phyloP scores from a whole-genome alignment of 2,797 vertebrate species.

The Acipenser transmontanus region DNA sequence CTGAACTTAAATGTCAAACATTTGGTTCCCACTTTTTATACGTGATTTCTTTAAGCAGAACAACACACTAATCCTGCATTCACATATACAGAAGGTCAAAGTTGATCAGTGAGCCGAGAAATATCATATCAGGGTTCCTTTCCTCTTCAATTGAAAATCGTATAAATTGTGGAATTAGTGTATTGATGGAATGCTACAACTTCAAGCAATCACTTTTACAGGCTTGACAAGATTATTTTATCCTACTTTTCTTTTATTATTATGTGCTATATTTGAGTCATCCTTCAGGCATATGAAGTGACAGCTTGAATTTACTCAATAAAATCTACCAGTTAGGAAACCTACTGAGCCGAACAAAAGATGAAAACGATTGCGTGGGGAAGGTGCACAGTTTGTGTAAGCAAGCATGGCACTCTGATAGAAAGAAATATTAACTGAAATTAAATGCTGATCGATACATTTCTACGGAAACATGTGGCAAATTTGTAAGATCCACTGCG shows the following conservation, averaged over 20 bases:
- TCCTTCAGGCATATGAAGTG: constrained; percentile 95
- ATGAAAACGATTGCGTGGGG: constrained; percentile 58
- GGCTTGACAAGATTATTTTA: constrained; percentile 99
- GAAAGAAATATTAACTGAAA: constrained; percentile 78
- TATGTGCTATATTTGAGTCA: constrained; percentile 98
- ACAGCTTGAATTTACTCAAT: constrained; percentile 99
- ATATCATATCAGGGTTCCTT: constrained; percentile 95
- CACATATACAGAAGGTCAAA: constrained; percentile 94
- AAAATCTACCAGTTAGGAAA: constrained; percentile 91
- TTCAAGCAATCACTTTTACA: constrained; percentile 97
- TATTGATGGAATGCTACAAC: constrained; percentile 94
- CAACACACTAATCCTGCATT: constrained; percentile 84
- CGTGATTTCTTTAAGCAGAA: constrained; percentile 87
- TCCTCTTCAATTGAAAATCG: constrained; percentile 83
- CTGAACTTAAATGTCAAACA: constrained; percentile 75
- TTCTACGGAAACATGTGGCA: constrained; percentile 79
- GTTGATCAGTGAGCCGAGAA: constrained; percentile 99
- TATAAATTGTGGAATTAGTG: constrained; percentile 99
- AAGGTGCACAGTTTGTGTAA: constrained; percentile 62
- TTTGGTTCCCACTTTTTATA: constrained; percentile 84
- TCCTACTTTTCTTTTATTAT: constrained; percentile 99
- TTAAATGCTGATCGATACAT: constrained; percentile 81
- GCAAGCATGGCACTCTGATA: constrained; percentile 62
- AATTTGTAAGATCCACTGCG: constrained; percentile 52
- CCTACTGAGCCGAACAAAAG: constrained; percentile 88